Percentiles rank a stretch among this genome's conserved stretches.
These are phyloP conservation scores for Drosophila cyrtoloma DNA, from an alignment of 2,888 invertebrate species.

Conservation along the genomic window DNA sequence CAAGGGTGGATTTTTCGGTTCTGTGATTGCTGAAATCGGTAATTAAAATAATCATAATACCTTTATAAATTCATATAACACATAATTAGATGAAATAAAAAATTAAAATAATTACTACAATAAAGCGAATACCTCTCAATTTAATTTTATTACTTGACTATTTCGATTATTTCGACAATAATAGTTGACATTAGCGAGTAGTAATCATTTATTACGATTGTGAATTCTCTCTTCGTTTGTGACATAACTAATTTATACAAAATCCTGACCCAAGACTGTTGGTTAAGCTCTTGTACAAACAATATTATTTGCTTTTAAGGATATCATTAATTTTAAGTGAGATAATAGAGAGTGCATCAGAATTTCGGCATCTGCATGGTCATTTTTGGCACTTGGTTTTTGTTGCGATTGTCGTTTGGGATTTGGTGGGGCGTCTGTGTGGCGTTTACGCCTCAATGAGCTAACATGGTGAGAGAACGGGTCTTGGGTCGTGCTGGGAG, in stretches of 20 bases:
- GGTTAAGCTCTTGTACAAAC: too few relatives aligned
- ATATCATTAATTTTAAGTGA: neutral
- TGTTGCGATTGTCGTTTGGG: constrained; percentile 47
- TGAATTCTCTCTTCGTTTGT: neutral
- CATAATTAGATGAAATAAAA: neutral
- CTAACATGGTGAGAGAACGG: constrained; percentile 12
- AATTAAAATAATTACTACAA: neutral
- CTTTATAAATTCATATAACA: neutral
- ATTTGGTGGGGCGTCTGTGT: constrained; percentile 36
- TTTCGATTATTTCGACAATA: neutral
- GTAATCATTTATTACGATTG: neutral
- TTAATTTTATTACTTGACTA: too few relatives aligned
- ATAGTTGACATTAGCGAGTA: neutral
- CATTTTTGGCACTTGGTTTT: constrained; percentile 33
- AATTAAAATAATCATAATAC: neutral
- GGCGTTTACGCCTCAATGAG: constrained; percentile 57
- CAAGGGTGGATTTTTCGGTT: neutral
- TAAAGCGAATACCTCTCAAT: neutral
- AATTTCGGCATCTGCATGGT: constrained; percentile 14
- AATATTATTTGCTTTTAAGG: neutral
- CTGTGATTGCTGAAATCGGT: neutral
- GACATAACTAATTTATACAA: neutral
- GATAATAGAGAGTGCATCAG: constrained; percentile 14
- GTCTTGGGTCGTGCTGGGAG: constrained; percentile 8
- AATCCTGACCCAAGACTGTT: neutral